Evolutionary conservation across 2,888 invertebrate genomes (phyloP).

Genomic region (Myopa testacea): DNA sequence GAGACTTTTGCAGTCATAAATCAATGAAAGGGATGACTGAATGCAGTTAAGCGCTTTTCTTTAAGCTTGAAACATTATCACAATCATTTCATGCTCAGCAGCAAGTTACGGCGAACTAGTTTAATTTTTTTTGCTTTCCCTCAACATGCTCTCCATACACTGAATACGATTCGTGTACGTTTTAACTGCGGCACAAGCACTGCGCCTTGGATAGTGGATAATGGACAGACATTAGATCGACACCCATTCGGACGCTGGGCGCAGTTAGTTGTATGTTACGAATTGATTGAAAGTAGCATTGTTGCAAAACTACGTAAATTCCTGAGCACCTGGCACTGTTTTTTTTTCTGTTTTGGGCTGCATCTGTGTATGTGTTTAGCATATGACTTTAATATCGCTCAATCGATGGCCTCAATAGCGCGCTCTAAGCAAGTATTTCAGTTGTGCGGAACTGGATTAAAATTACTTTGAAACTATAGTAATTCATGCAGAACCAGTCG

Average conservation of each 20-base stretch:
- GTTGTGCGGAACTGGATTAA: conserved; percentile 17
- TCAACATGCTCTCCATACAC: neutral
- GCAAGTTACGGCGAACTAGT: neutral
- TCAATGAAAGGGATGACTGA: too few relatives aligned
- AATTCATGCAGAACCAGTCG: conserved; percentile 36
- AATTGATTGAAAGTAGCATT: conserved; percentile 60
- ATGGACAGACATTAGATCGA: neutral
- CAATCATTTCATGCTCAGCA: too few relatives aligned
- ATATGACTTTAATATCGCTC: neutral
- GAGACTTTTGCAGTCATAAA: too few relatives aligned
- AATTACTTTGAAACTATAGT: neutral
- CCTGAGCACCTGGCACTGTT: conserved; percentile 40
- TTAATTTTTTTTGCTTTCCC: neutral
- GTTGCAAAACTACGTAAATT: conserved; percentile 59
- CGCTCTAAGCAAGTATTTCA: neutral
- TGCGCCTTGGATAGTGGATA: neutral
- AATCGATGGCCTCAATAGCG: neutral
- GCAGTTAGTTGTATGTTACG: neutral
- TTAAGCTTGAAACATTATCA: too few relatives aligned
- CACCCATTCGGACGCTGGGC: conserved; percentile 22
- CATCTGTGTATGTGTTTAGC: neutral
- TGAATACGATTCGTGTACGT: neutral
- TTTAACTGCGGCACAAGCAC: neutral
- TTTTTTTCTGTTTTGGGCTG: neutral
- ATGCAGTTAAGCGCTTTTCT: too few relatives aligned